A percentile compares a stretch with the other conserved stretches of the same genome.
Conservation (phyloP, 2,888 invertebrate genomes). For the Polyploca ridens region DNA sequence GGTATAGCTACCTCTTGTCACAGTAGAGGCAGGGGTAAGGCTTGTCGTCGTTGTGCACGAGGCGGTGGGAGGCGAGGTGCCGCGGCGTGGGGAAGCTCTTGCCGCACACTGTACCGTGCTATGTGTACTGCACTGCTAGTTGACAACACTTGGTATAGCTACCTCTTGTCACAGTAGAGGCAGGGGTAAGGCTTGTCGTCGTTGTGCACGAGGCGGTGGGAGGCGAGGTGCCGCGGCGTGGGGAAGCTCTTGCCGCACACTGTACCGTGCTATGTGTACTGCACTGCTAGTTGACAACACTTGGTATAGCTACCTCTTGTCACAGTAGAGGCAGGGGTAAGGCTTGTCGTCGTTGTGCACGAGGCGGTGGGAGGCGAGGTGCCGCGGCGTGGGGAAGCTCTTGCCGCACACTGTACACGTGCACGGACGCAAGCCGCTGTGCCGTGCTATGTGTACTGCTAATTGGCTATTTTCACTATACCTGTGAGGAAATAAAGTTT, state of each 20-base stretch:
- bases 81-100: constrained; percentile 70
- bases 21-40: constrained; percentile 83
- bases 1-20: constrained; percentile 68
- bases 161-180: constrained; percentile 81
- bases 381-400: constrained; percentile 67
- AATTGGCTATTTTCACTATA: constrained; percentile 61
- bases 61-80: constrained; percentile 79
- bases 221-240: constrained; percentile 68
- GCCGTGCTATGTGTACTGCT: constrained; percentile 61
- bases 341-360: constrained; percentile 82
- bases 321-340: constrained; percentile 81
- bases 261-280: constrained; percentile 70
- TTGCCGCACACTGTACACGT: constrained; percentile 68
- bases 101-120: constrained; percentile 69
- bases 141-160: constrained; percentile 16
- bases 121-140: constrained; percentile 50
- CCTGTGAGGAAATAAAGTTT: constrained; percentile 35
- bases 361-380: constrained; percentile 80
- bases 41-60: constrained; percentile 80
- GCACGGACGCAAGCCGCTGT: constrained; percentile 69
- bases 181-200: constrained; percentile 82
- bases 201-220: constrained; percentile 83
- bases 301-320: constrained; percentile 64
- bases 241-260: constrained; percentile 73
- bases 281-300: constrained; percentile 37